Conservation (phyloP, 2,113 vertebrate species). For the Cheirogaleus medius region DNA sequence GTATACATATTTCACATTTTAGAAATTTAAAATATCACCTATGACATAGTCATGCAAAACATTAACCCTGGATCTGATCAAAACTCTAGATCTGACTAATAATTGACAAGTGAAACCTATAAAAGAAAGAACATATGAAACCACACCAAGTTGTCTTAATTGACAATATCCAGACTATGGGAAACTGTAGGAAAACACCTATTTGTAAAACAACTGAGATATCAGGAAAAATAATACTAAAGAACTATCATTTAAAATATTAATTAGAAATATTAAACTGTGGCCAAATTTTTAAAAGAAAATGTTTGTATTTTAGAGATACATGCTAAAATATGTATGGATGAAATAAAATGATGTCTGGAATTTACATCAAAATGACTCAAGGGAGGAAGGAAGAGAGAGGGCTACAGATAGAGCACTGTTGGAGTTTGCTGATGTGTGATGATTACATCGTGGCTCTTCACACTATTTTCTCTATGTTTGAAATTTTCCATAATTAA, state of each 20-base stretch:
- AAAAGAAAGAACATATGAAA: neutral
- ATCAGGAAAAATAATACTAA: neutral
- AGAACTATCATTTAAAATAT: neutral
- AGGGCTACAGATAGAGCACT: neutral
- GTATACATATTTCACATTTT: too few species aligned
- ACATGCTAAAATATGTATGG: neutral
- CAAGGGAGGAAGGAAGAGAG: neutral
- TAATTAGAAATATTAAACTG: neutral
- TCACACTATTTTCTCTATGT: neutral
- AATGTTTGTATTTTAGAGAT: neutral
- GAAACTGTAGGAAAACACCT: neutral
- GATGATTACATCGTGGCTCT: neutral
- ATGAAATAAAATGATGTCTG: neutral
- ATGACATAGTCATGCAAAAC: neutral
- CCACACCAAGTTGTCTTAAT: neutral
- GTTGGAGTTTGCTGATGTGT: neutral
- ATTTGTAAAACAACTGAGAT: neutral
- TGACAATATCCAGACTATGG: neutral
- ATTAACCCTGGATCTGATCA: neutral
- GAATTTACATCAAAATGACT: neutral
- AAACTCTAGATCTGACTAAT: neutral
- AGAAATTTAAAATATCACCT: neutral
- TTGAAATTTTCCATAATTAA: neutral
- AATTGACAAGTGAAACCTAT: neutral
- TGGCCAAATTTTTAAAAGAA: neutral